Evolutionary conservation across 2,888 invertebrate species (phyloP), one percentile per base, ranked within the genome.

Genomic region (Mythimna albipuncta): DNA sequence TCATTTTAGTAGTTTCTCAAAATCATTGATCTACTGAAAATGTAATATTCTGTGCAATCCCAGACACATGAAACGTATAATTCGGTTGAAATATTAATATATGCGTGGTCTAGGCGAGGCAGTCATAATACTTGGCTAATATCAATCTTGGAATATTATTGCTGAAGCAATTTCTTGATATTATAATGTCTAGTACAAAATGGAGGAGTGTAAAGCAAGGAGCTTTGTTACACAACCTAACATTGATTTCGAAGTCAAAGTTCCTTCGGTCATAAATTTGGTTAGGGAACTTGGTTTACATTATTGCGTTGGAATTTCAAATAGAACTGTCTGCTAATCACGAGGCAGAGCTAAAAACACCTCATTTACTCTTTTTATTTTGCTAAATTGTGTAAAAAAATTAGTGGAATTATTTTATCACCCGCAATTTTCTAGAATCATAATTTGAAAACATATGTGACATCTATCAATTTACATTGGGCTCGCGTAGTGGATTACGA

Each of bases 21-120:
- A 50, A 32, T 57, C 19, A 21, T 64, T 44, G 44, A 0, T 13
- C 54, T 58, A 64, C 71, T 71, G 61, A 0, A n/a, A 0, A 47
- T 55, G 6, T 44, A 57, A 19, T 64, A 44, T 2, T 21, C 41
- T 54, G 21, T 74, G 57, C 6, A 52, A 41, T 6, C 9, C 26
- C 21, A 65, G 68, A 44, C 44, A 52, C 62, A 41, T 52, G 47
- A 64, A 54, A 73, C 67, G 62, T 73, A 61, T 73, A 73, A 80
- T 74, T 70, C 59, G 68, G 69, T 74, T 83, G 83, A 74, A 81
- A 79, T 81, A 81, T 81, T 81, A 81, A 81, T 81, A 72, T 79
- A 74, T 70, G 64, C 79, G 69, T n/a, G 67, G 82, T 69, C 64
- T 83, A 59, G 65, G 57, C 35, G 69, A 64, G 66, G 69, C 61